Evolutionary conservation across 2,797 vertebrate genomes (phyloP).

Genomic region (Ctenopoma multispine): DNA sequence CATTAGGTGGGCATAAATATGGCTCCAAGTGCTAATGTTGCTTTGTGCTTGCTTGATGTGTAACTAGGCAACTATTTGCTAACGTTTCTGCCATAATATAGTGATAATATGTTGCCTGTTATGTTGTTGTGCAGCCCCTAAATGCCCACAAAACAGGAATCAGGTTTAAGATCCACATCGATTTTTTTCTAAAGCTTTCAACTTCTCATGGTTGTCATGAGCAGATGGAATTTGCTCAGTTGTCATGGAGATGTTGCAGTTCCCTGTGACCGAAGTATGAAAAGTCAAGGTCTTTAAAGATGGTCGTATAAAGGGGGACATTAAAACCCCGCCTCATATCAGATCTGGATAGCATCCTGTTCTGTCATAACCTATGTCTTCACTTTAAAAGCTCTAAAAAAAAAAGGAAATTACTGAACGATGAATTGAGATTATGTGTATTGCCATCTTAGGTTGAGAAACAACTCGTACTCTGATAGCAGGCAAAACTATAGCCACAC

Average conservation of each 20-base stretch:
- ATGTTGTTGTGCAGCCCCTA: too few relatives aligned
- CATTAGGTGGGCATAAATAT: background rate
- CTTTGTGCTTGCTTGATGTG: background rate
- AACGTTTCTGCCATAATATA: too few relatives aligned
- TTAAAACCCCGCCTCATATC: background rate
- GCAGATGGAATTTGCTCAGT: background rate
- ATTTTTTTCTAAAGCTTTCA: conserved; percentile 3
- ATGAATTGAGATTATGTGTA: background rate
- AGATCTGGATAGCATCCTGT: background rate
- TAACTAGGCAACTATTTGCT: background rate
- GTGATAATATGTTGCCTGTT: too few relatives aligned
- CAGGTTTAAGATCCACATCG: background rate
- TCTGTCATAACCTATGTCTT: background rate
- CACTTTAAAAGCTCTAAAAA: background rate
- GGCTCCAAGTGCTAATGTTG: background rate
- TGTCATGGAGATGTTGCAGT: background rate
- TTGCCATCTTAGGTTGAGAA: background rate
- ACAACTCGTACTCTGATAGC: background rate
- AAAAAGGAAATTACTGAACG: background rate
- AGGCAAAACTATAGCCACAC: background rate
- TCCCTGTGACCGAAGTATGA: background rate
- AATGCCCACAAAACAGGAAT: background rate
- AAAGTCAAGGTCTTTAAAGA: too few relatives aligned
- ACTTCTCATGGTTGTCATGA: background rate
- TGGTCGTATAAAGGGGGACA: background rate